Evolutionary conservation across 2,113 vertebrate genomes (phyloP).

Genomic region (Blennius ocellaris): DNA sequence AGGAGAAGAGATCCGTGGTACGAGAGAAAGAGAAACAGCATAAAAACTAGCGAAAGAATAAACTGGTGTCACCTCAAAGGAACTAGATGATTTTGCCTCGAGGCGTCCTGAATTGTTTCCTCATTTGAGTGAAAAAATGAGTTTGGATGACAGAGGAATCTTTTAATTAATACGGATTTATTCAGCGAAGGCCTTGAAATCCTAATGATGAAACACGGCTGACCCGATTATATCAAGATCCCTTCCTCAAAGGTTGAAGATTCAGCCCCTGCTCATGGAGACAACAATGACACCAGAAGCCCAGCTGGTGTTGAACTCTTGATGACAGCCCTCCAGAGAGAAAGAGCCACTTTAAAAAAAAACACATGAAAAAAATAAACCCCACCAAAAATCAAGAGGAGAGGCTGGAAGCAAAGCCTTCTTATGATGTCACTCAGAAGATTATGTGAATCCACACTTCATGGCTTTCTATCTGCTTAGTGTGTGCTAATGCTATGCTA

Average conservation of each 20-base stretch:
- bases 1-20: background rate
- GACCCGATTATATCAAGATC: conserved; percentile 53
- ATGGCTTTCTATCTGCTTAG: conserved; percentile 39
- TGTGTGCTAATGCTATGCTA: conserved; percentile 45
- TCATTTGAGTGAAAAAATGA: conserved; percentile 25
- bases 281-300: conserved; percentile 46
- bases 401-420: conserved; percentile 43
- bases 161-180: conserved; percentile 39
- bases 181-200: conserved; percentile 35
- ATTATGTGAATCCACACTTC: conserved; percentile 52
- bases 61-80: conserved; percentile 2
- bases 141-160: conserved; percentile 22
- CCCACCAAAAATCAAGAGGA: conserved; percentile 13
- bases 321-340: conserved; percentile 45
- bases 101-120: background rate
- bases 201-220: conserved; percentile 42
- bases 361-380: background rate
- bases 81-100: background rate
- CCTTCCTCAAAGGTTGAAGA: conserved; percentile 31
- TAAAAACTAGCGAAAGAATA: background rate
- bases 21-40: background rate
- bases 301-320: conserved; percentile 48
- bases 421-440: conserved; percentile 63
- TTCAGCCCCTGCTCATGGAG: conserved; percentile 8
- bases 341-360: conserved; percentile 13